A percentile compares a stretch with the other conserved stretches of the same genome.
These are phyloP conservation scores for Fistularia tabacaria DNA, from an alignment of 2,797 vertebrate genomes.

Conservation along the genomic window DNA sequence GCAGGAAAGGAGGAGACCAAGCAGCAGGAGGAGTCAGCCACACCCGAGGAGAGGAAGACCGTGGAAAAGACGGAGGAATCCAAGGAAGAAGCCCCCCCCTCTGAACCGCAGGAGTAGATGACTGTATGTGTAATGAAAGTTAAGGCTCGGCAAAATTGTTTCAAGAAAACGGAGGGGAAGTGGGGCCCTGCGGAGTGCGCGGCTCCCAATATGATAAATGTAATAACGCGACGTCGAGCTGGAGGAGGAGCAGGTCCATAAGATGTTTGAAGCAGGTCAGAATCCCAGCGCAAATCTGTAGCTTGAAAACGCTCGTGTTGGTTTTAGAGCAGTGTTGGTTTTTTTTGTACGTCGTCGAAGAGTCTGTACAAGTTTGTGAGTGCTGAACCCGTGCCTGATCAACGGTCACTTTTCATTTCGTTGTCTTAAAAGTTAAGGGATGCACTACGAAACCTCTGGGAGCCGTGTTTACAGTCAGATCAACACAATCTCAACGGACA, in stretches of 20 bases:
- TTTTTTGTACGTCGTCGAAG: constrained; percentile 51
- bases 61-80: constrained; percentile 51
- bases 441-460: constrained; percentile 60
- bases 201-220: constrained; percentile 17
- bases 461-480: constrained; percentile 67
- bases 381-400: constrained; percentile 74
- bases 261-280: constrained; percentile 40
- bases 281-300: constrained; percentile 69
- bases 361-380: constrained; percentile 63
- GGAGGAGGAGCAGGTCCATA: constrained; percentile 2
- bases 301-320: constrained; percentile 59
- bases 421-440: constrained; percentile 49
- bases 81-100: constrained; percentile 47
- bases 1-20: constrained; percentile 27
- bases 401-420: constrained; percentile 41
- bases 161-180: constrained; percentile 6
- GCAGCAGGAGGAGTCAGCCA: constrained; percentile 22
- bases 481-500: constrained; percentile 33
- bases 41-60: constrained; percentile 30
- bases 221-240: constrained; percentile 15
- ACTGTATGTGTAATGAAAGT: constrained; percentile 14
- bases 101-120: constrained; percentile 58
- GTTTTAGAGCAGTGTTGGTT: constrained; percentile 63
- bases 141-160: constrained; percentile 29
- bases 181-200: too few relatives aligned